Base-by-base conservation (phyloP, 2,797 vertebrate genomes). In the Echiichthys vipera region DNA sequence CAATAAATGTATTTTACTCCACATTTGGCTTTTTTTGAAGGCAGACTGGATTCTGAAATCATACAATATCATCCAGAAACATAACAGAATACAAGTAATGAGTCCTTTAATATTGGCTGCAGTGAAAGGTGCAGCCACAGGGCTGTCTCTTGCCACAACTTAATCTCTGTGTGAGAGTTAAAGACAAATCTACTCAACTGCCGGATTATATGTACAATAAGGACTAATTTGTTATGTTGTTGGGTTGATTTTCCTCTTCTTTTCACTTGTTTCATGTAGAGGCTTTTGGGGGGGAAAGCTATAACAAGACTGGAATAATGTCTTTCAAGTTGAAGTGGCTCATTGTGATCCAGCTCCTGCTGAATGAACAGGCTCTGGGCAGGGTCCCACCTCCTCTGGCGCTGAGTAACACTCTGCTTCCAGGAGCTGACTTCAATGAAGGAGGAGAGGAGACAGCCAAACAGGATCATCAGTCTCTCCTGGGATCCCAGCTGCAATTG, bases 261-360 rank as follows among this genome's bases (percentile, higher is more conserved):
- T 27, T 55, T 20, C 17, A 57, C 29, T 15, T 45, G 55, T 75
- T 55, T 45, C 34, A 59, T 78, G 42, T 54, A 42, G 76, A 50
- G 65, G 58, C 39, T 84, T 62, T 70, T 53, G 55, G 18, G 25
- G 11, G n/a, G 13, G 57, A 73, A 25, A 64, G 6, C 55, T 71
- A 54, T 30, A 13, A 68, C 65, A 73, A 57, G 20, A 58, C 54
- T 43, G 45, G 20, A 61, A 90, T 68, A 53, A 92, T 91, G 89
- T 86, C 65, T 67, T 84, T 78, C 34, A 88, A 86, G 39, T 20
- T 88, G 62, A 92, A 85, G 88, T 93, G 94, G 88, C 77, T 95
- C 74, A 75, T 95, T 46, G 47, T 94, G 69, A 67, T 93, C 72
- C 89, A 91, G 84, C 84, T 95, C 64, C 77, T 95, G 78, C 68